phyloP scores from a whole-genome alignment of 2,888 invertebrate genomes.

The Tuta absoluta region DNA sequence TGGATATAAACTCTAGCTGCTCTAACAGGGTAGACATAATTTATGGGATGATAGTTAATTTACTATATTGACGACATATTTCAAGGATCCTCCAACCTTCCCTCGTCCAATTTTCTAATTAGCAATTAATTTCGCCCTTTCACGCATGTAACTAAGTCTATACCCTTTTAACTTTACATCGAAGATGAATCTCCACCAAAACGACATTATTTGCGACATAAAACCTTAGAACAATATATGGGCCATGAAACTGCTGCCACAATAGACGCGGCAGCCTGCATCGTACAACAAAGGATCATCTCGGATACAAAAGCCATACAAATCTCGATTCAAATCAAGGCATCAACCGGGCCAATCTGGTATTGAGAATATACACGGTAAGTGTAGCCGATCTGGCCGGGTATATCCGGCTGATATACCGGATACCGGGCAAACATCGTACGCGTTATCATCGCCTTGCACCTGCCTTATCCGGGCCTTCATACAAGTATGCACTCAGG shows the following conservation, averaged over 20 bases:
- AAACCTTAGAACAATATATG: constrained; percentile 21
- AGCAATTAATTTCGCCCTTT: too few relatives aligned
- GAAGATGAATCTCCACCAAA: neutral
- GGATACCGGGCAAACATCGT: constrained; percentile 58
- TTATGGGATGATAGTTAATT: too few relatives aligned
- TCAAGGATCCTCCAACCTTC: too few relatives aligned
- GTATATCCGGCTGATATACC: constrained; percentile 41
- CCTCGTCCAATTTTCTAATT: too few relatives aligned
- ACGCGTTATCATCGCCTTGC: constrained; percentile 64
- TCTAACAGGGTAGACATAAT: too few relatives aligned
- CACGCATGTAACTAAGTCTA: neutral
- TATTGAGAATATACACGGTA: constrained; percentile 60
- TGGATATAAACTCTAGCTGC: too few relatives aligned
- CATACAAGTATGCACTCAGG: constrained; percentile 24
- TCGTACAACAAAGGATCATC: constrained; percentile 21
- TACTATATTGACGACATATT: too few relatives aligned
- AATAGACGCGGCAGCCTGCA: constrained; percentile 10
- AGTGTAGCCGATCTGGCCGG: constrained; percentile 50
- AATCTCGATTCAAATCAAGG: constrained; percentile 52
- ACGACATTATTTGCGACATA: neutral
- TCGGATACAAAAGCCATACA: constrained; percentile 32
- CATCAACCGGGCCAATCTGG: constrained; percentile 43
- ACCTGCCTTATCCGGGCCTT: constrained; percentile 62
- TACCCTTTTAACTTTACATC: neutral
- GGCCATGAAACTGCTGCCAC: constrained; percentile 15